Evolutionary conservation across 1,140 invertebrate species (phyloP).

Genomic region (Nebria ingens): DNA sequence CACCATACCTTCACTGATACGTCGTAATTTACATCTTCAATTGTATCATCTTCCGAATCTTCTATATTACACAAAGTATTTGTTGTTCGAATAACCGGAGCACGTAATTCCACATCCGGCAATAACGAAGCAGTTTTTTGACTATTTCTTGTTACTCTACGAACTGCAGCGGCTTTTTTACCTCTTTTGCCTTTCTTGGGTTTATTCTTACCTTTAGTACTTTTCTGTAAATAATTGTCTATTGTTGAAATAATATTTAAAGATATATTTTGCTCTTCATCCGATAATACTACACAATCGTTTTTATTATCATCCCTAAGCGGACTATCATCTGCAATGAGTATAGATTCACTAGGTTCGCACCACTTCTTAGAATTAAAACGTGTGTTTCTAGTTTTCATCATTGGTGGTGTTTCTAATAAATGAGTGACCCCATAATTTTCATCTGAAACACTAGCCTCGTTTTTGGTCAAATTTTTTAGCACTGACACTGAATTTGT

Average conservation of each 20-base stretch:
- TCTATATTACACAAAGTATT: not conserved
- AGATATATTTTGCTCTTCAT: not conserved
- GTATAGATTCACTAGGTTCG: no score
- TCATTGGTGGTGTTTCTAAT: not conserved
- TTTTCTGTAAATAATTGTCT: not conserved
- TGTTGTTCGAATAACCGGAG: no score
- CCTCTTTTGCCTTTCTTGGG: not conserved
- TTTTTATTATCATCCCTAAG: conserved; percentile 1
- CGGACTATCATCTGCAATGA: no score
- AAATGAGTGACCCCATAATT: not conserved
- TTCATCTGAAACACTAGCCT: not conserved
- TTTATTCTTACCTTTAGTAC: no score
- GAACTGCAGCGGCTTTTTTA: not conserved
- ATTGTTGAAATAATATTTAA: not conserved
- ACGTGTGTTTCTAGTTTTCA: not conserved
- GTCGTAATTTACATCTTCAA: not conserved
- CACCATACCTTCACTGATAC: not conserved
- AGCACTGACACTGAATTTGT: not conserved
- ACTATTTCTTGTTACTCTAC: not conserved
- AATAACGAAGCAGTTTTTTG: no score
- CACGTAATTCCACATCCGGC: no score
- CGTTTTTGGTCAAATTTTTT: not conserved
- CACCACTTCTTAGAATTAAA: not conserved
- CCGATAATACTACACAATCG: not conserved
- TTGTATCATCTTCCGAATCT: not conserved